Evolutionary conservation across 2,797 vertebrate genomes (phyloP).

Genomic region (Rhinichthys osculus): DNA sequence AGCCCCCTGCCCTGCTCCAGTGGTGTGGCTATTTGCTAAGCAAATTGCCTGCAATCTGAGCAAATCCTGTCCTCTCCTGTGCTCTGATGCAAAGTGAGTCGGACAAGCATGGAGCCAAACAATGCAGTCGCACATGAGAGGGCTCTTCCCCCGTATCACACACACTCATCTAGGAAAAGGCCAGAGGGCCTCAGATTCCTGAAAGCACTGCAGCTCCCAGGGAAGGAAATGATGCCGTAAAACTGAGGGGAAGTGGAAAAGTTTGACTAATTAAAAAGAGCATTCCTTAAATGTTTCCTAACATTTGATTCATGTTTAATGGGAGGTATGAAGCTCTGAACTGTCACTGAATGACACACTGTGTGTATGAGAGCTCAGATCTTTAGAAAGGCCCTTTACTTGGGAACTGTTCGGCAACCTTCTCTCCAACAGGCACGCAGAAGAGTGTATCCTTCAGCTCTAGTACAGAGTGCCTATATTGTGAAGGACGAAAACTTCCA

Average conservation of each 20-base stretch:
- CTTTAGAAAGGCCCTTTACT: background rate
- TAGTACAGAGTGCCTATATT: background rate
- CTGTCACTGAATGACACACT: conserved; percentile 10
- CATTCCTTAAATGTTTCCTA: conserved; percentile 43
- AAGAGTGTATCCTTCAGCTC: conserved; percentile 5
- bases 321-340: background rate
- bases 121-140: conserved; percentile 64
- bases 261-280: conserved; percentile 31
- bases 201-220: conserved; percentile 37
- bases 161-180: conserved; percentile 43
- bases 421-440: background rate
- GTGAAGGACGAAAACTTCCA: background rate
- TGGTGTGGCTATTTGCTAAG: conserved; percentile 73
- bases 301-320: conserved; percentile 23
- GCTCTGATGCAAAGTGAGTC: conserved; percentile 58
- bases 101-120: conserved; percentile 62
- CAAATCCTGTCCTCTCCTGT: conserved; percentile 50
- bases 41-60: conserved; percentile 71
- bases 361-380: background rate
- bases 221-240: conserved; percentile 43
- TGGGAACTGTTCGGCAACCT: background rate
- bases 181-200: conserved; percentile 39
- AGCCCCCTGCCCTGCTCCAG: conserved; percentile 60
- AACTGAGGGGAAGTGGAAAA: conserved; percentile 27
- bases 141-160: conserved; percentile 44